Percentiles rank a stretch among this genome's conserved stretches.
Evolutionary conservation across 2,797 vertebrate species (phyloP).

Genomic region (Amblyopsis hoosieri): DNA sequence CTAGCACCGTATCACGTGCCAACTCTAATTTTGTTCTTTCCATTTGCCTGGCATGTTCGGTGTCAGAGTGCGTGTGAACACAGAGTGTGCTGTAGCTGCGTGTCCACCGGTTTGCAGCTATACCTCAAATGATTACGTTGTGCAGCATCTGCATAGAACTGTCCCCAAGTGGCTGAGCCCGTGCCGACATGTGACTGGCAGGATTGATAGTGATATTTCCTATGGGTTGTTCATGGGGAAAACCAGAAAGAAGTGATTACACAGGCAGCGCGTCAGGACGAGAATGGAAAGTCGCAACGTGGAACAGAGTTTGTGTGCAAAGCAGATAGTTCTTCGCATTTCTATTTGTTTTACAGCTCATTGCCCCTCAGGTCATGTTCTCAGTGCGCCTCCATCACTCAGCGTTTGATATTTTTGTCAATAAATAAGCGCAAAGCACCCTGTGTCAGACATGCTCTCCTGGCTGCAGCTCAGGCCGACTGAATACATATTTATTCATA

Average conservation of each 20-base stretch:
- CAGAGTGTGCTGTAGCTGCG: neutral
- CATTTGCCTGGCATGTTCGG: conserved; percentile 8
- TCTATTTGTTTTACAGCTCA: conserved; percentile 76
- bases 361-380: conserved; percentile 76
- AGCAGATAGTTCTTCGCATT: conserved; percentile 70
- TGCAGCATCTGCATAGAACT: conserved; percentile 46
- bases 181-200: conserved; percentile 40
- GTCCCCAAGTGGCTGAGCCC: conserved; percentile 52
- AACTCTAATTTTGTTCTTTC: conserved; percentile 15
- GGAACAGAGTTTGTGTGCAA: conserved; percentile 53
- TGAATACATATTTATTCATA: conserved; percentile 76
- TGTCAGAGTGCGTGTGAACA: conserved; percentile 22
- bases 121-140: conserved; percentile 47
- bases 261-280: conserved; percentile 46
- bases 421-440: conserved; percentile 76
- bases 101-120: conserved; percentile 15
- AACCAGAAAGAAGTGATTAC: conserved; percentile 58
- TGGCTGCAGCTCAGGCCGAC: conserved; percentile 55
- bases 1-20: neutral
- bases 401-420: conserved; percentile 78
- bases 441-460: conserved; percentile 69
- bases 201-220: conserved; percentile 72
- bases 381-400: conserved; percentile 69
- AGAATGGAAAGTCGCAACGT: conserved; percentile 62
- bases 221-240: conserved; percentile 42